phyloP scores from a whole-genome alignment of 2,113 vertebrate species.

The Clarias batrachus region DNA sequence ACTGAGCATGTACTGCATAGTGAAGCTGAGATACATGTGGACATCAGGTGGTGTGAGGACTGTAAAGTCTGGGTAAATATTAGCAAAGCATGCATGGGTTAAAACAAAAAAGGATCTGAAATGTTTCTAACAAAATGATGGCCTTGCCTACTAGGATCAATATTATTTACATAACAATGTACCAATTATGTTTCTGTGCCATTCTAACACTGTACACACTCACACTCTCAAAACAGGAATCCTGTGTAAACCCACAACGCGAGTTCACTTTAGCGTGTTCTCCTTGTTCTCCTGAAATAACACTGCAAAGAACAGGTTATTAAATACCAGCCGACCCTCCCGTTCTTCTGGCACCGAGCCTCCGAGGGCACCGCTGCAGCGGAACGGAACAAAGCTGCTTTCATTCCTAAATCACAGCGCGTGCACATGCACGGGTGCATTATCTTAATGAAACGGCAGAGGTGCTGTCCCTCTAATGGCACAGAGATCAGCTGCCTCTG shows the following conservation, averaged over 20 bases:
- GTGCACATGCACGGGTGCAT: conserved; percentile 24
- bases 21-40: background rate
- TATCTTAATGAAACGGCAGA: conserved; percentile 47
- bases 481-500: conserved; percentile 20
- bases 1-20: background rate
- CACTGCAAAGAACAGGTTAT: background rate
- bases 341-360: background rate
- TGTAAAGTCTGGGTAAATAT: background rate
- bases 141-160: background rate
- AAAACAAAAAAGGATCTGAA: background rate
- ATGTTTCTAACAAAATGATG: background rate
- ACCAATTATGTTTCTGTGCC: background rate
- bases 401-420: conserved; percentile 31
- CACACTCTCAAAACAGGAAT: background rate
- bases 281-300: background rate
- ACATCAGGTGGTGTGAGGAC: background rate
- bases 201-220: background rate
- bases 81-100: background rate
- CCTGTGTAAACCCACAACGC: background rate
- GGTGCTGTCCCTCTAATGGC: conserved; percentile 39
- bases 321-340: background rate
- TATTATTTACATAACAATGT: background rate
- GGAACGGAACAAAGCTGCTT: conserved; percentile 11
- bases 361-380: conserved; percentile 3
- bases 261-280: background rate